Evolutionary conservation across 2,797 vertebrate genomes (phyloP).

Genomic region (Synaphobranchus kaupii): DNA sequence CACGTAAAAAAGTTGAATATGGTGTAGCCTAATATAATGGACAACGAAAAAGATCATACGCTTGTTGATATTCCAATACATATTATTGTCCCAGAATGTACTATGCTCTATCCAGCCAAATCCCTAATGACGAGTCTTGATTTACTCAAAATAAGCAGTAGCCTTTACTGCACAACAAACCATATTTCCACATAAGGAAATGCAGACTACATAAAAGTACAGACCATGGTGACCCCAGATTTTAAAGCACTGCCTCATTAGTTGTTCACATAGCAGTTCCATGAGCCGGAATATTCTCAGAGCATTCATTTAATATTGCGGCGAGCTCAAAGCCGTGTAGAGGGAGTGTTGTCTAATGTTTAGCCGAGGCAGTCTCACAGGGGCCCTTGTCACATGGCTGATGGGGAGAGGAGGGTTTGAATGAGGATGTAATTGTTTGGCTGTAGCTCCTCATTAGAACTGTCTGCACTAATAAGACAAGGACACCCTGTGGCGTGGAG

Average conservation of each 20-base stretch:
- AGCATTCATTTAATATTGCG: background rate
- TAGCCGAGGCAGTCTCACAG: background rate
- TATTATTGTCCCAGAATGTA: background rate
- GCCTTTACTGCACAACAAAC: background rate
- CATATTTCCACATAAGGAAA: background rate
- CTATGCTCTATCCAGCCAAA: background rate
- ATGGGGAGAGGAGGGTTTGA: background rate
- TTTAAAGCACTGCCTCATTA: background rate
- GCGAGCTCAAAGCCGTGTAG: background rate
- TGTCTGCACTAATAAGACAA: slow-evolving; percentile 1
- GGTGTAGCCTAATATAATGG: background rate
- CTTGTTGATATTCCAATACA: background rate
- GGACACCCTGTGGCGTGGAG: background rate
- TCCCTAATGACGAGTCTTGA: background rate
- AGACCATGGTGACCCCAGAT: background rate
- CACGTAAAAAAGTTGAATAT: background rate
- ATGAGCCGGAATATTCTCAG: background rate
- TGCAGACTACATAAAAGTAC: background rate
- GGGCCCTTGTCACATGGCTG: background rate
- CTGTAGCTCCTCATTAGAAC: slow-evolving; percentile 1
- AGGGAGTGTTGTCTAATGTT: background rate
- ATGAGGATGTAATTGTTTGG: slow-evolving; percentile 1
- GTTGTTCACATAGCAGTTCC: background rate
- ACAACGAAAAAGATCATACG: background rate
- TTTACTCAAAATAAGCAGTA: background rate